Base-by-base conservation (phyloP, 2,888 invertebrate species). In the Noctua janthe region DNA sequence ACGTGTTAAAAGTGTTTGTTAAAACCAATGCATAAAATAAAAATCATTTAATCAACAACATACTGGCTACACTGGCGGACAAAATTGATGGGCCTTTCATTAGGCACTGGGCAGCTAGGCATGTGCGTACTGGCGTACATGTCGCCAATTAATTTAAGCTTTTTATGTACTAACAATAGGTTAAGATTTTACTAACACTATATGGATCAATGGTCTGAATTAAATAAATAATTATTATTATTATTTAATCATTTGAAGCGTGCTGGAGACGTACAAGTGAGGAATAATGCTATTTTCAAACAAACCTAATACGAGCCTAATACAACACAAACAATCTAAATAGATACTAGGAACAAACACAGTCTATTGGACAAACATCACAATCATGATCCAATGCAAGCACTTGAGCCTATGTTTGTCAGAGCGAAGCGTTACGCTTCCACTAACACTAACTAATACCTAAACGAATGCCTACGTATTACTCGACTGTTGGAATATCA, bases 331-430 rank as follows among this genome's bases (percentile, higher is more conserved):
- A 35, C 43, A 15, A 51, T 66, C 23, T 54, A 82, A 54, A 51
- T 69, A 62, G 35, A 62, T 59, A 67, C 64, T 47, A n/a, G 43
- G 35, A 56, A 86, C 78, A 67, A 73, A 73, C 47, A 73, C 23
- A 72, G 87, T 59, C 11, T 51, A 54, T 64, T 54, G 56, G 59
- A 75, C 72, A 75, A 79, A 87, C 62, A 78, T 20, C 56, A 71
- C 51, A 74, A 62, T 62, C 62, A 62, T 74, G 70, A 80, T 73
- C 81, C 64, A 80, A 75, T 66, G 74, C 82, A 76, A 88, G 71
- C 77, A 81, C 76, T 71, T 79, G 64, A 23, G 29, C 39, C 67
- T 69, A 69, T 89, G 81, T 91, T 90, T 89, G 76, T 78, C 67
- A 75, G 77, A 74, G 70, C 29, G 80, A 64, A 59, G 67, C 83